Base-by-base conservation (phyloP, 2,113 vertebrate genomes). In the Parotia lawesii region DNA sequence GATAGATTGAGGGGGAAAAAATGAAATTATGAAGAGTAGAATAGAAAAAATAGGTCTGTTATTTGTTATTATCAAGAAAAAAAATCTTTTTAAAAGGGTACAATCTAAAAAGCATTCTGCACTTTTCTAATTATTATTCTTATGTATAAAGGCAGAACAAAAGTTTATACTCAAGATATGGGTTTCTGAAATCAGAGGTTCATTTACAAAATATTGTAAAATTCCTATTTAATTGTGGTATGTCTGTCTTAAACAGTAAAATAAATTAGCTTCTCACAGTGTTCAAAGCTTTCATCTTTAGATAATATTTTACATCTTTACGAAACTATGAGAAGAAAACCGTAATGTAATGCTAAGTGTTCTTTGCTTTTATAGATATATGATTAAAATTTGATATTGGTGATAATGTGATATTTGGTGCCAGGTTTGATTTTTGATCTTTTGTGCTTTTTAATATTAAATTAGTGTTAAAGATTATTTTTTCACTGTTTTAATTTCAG, bases 401-500 rank as follows among this genome's bases (percentile, higher is more conserved):
- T 85, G 14, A 77, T 70, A 73, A 89, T 79, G 24, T 85, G 25
- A 60, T 87, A 58, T 62, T 91, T 96, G 38, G 4, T 94, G n/a
- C 22, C 19, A 65, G 45, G 5, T 51, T 93, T 94, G 33, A 1
- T 75, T 71, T 74, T 74, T 73, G 4, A 20, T 23, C 81, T 82
- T 61, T 48, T 37, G 20, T 29, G 14, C 8, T 65, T 81, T 92
- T 79, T 20, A 54, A 54, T 93, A 85, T 82, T 64, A 81, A 84
- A 91, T 51, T 91, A 93, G 60, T 95, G 83, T 95, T 96, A 93
- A 97, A 96, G 86, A 65, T 85, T 75, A 45, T 93, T 86, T 94
- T 97, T 95, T 95, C 75, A 94, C 53, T 97, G 94, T 95, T 97
- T 96, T 80, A 92, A 96, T 96, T 97, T 95, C 96, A 97, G 96